Conservation (phyloP, 2,797 vertebrate species). For the Betta splendens region DNA sequence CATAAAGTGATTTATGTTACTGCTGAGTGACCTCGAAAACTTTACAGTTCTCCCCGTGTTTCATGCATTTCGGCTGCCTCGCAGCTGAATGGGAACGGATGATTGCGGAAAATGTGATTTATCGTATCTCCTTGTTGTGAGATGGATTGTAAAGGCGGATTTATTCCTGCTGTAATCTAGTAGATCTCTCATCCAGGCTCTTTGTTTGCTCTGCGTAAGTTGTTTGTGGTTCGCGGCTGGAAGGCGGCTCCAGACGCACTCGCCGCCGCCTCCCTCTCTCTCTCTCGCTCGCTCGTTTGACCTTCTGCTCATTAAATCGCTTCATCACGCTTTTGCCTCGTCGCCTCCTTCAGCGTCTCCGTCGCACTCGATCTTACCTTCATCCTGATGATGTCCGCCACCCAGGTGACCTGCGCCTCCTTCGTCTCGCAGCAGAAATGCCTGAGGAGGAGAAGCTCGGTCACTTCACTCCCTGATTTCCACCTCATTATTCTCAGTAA, state of each 20-base stretch:
- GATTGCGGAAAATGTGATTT: conserved; percentile 52
- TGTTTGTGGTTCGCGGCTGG: background rate
- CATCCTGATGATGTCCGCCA: conserved; percentile 87
- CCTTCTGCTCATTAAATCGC: conserved; percentile 13
- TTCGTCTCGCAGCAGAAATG: conserved; percentile 90
- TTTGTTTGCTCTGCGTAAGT: too few species aligned
- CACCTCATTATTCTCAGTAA: conserved; percentile 19
- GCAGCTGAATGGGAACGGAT: conserved; percentile 48
- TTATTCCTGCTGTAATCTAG: conserved; percentile 32
- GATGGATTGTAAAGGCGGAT: conserved; percentile 45
- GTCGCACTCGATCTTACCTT: conserved; percentile 82
- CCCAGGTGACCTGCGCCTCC: conserved; percentile 88
- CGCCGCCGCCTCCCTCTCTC: too few species aligned
- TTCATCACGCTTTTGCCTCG: conserved; percentile 6
- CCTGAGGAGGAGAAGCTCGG: conserved; percentile 76
- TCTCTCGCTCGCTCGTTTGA: conserved; percentile 8
- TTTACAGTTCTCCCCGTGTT: conserved; percentile 61
- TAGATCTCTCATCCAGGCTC: conserved; percentile 37
- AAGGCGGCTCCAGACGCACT: too few species aligned
- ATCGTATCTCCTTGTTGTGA: conserved; percentile 37
- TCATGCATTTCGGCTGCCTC: conserved; percentile 57
- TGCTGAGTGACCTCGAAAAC: conserved; percentile 79
- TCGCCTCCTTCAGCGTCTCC: background rate
- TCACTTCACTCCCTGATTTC: conserved; percentile 27
- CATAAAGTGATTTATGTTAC: conserved; percentile 80